Evolutionary conservation across 92 coral and sea anemone genomes (phyloP).

Genomic region (Palythoa heliodiscus): DNA sequence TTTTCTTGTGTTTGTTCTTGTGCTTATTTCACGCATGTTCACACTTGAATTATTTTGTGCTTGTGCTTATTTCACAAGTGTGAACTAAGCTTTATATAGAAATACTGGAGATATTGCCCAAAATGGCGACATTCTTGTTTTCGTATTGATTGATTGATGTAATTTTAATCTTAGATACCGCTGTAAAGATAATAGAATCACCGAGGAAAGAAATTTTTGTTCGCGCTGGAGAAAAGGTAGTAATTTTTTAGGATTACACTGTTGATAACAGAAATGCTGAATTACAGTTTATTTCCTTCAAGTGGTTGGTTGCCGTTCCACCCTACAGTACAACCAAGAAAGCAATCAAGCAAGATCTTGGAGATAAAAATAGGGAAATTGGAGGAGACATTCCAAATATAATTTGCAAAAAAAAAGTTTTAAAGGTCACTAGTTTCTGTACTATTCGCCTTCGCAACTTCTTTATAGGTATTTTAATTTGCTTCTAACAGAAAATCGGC

Average conservation of each 20-base stretch:
- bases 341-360: background rate
- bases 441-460: no score
- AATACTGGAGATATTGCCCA: no score
- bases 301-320: background rate
- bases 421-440: no score
- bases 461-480: no score
- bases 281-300: background rate
- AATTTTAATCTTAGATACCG: background rate
- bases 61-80: no score
- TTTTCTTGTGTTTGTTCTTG: no score
- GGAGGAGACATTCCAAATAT: background rate
- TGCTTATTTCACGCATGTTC: no score
- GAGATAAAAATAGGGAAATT: background rate
- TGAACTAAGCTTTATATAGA: no score
- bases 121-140: background rate
- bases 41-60: no score
- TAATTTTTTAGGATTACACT: background rate
- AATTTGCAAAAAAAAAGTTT: no score
- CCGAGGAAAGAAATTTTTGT: background rate
- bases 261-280: background rate
- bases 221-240: slow-evolving; percentile 2
- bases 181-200: background rate
- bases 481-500: no score
- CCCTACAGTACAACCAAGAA: background rate
- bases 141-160: background rate